These are phyloP conservation scores for Carabus problematicus DNA, from an alignment of 2,888 invertebrate genomes.

Conservation along the genomic window DNA sequence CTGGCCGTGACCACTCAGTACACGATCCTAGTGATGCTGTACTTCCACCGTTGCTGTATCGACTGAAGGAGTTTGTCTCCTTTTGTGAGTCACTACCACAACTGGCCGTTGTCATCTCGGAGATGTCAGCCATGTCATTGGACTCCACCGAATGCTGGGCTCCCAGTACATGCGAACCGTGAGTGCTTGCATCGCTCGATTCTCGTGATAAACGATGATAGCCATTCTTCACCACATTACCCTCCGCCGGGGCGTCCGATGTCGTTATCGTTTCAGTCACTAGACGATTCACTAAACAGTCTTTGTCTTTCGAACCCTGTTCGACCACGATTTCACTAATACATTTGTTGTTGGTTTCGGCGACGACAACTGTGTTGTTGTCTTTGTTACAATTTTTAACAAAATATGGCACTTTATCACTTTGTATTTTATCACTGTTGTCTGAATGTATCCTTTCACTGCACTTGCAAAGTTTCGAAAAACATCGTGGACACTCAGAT, in stretches of 20 bases:
- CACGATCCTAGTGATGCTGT: conserved; percentile 71
- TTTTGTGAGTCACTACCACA: conserved; percentile 63
- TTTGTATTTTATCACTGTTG: conserved; percentile 34
- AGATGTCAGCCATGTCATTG: conserved; percentile 67
- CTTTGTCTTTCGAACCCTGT: conserved; percentile 11
- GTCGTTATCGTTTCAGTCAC: conserved; percentile 1
- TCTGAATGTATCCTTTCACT: conserved; percentile 43
- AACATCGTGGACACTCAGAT: conserved; percentile 61
- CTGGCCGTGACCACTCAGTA: conserved; percentile 66
- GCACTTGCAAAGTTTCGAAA: conserved; percentile 60
- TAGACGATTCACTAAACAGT: conserved; percentile 11
- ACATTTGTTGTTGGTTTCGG: conserved; percentile 12
- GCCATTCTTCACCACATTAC: neutral
- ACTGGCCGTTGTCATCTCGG: conserved; percentile 65
- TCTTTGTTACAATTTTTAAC: conserved; percentile 20
- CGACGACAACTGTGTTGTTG: conserved; percentile 10
- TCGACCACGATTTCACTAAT: conserved; percentile 18
- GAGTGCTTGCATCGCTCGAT: conserved; percentile 66
- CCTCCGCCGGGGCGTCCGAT: conserved; percentile 12
- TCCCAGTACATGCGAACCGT: conserved; percentile 66
- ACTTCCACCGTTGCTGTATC: conserved; percentile 68
- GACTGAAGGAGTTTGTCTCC: conserved; percentile 54
- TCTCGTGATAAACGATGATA: conserved; percentile 64
- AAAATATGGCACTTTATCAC: conserved; percentile 41
- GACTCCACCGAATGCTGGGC: conserved; percentile 73